These are phyloP conservation scores for Alexandromys fortis DNA, from an alignment of 2,113 vertebrate genomes.

Conservation along the genomic window DNA sequence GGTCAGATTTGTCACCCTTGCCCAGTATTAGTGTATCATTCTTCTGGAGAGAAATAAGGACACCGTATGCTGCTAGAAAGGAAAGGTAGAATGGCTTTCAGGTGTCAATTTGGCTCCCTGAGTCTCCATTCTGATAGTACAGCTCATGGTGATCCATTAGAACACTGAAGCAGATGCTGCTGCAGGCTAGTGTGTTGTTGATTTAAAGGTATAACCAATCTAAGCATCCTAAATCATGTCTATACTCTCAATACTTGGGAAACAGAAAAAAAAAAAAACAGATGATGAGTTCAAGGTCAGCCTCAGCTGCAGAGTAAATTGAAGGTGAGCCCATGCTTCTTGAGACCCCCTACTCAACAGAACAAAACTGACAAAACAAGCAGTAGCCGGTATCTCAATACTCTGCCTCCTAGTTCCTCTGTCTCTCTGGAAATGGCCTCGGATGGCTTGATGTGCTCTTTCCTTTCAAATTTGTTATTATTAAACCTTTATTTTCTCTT, in stretches of 20 bases:
- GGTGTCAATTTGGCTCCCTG: not conserved
- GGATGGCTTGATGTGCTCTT: not conserved
- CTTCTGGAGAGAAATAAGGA: not conserved
- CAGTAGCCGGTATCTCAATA: too few relatives aligned
- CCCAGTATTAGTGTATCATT: not conserved
- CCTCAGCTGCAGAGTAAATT: too few relatives aligned
- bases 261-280: not conserved
- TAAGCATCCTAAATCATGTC: not conserved
- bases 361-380: not conserved
- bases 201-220: not conserved
- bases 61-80: not conserved
- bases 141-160: not conserved
- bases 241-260: not conserved
- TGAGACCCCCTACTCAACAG: not conserved
- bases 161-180: not conserved
- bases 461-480: not conserved
- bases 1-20: not conserved
- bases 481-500: slow-evolving; percentile 2
- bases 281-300: not conserved
- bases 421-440: not conserved
- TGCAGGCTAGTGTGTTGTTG: not conserved
- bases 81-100: not conserved
- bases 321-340: not conserved
- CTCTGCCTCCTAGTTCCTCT: not conserved
- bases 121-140: not conserved